Evolutionary conservation across 2,888 invertebrate species (phyloP), one percentile per base, ranked within the genome.

Genomic region (Drosophila recens): DNA sequence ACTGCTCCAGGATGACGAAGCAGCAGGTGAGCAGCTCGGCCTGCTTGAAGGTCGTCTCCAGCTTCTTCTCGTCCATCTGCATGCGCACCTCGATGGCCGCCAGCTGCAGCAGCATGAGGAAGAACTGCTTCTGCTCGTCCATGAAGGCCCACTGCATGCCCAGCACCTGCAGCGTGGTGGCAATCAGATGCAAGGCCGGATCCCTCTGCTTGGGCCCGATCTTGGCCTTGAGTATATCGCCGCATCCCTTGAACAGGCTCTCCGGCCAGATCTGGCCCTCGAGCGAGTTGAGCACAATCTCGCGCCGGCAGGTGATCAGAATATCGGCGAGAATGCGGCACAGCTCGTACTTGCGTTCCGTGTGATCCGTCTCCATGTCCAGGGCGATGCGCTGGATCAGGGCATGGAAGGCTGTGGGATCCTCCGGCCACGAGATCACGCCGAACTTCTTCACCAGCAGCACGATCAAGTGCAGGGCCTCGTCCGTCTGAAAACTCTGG

Each of bases 41-140:
- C 91, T 97, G 96, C 46, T 94, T 94, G 91, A 95, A 95, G 1
- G 97, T 96, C 87, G 96, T 95, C 91, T 97, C 96, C 79, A 97
- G 94, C 89, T 95, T 96, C 87, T 96, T 96, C 77, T 97, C 97
- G 90, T 98, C 98, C 74, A 98, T 93, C 81, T 97, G 97, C 98
- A 98, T 98, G 89, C 98, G 95, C 1, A 98, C 96, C 94, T 98
- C 98, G 90, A 98, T 97, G 54, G 97, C 97, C 83, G 97, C 96
- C 64, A 98, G 93, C 91, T 98, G 98, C 64, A 98, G 95, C 11
- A 98, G 93, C 20, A 98, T 93, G 84, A 98, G 95, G 89, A 97
- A 96, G 89, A 97, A 95, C 92, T 97, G 96, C 66, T 94, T 94
- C 64, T 97, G 97, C 79, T 96, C 96, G 91, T 97, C 96, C 84